Conservation (phyloP, 2,888 invertebrate species). For the Hirudinaria manillensis region DNA sequence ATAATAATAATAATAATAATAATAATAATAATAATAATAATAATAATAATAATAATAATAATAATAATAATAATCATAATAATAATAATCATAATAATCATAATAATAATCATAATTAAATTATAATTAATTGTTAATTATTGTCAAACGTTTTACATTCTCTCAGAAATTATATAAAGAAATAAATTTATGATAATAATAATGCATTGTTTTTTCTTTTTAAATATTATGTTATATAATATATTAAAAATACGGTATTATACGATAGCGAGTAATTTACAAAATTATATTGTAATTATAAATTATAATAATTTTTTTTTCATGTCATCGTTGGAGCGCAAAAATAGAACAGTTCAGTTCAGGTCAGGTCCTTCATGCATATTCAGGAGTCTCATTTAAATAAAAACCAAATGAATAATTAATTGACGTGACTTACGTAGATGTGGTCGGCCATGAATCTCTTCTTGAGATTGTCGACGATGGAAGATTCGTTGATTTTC, state of each 20-base stretch:
- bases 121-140: no score
- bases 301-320: no score
- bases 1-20: background rate
- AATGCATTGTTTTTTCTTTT: no score
- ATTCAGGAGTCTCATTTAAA: background rate
- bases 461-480: slow-evolving; percentile 65
- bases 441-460: slow-evolving; percentile 65
- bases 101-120: background rate
- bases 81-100: background rate
- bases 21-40: background rate
- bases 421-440: slow-evolving; percentile 59
- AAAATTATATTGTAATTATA: no score
- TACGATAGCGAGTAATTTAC: no score
- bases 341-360: background rate
- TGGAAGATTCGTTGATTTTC: slow-evolving; percentile 62
- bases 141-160: no score
- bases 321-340: no score
- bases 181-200: no score
- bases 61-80: background rate
- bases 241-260: no score
- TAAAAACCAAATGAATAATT: no score
- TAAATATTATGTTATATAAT: no score
- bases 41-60: background rate
- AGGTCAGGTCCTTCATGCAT: background rate
- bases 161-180: no score